Base-by-base conservation (phyloP, 2,113 vertebrate genomes). In the Cygnus buccinator region DNA sequence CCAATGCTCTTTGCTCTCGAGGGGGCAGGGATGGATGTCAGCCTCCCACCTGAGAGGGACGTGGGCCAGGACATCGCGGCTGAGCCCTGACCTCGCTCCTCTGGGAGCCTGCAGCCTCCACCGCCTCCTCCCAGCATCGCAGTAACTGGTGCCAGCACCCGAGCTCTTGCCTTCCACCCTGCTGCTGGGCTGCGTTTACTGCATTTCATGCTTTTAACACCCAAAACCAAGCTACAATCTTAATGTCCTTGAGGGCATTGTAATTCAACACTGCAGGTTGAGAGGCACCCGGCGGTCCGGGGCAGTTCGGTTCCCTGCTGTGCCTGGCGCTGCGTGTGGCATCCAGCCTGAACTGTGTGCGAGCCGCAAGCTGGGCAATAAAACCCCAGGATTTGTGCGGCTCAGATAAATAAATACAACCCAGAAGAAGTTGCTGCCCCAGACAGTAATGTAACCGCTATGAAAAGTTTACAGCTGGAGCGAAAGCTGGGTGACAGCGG, bases 321-420 rank as follows among this genome's bases (percentile, higher is more conserved):
- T 19, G 44, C 37, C 63, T 0, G 0, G 59, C 26, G 4, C 63
- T 23, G 29, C 2, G 1, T 9, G 4, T 2, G 9, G 48, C 21
- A 12, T 6, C 31, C 39, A 75, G 21, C 37, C 62, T 29, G 33
- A 72, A 9, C 48, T 20, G 33, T 1, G 18, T n/a, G 4, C 0
- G 22, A 84, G 33, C 25, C 37, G 18, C n/a, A 37, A 10, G 37
- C 12, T 52, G 61, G 66, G 43, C 13, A 68, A 74, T 11, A 83
- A 88, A 74, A 4, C 8, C 13, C 25, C 82, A 81, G 79, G 39
- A 70, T 86, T 86, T 67, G 63, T 31, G 68, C 9, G 17, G 44
- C 25, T 92, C 52, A 2, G 25, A 25, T 7, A 74, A 90, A 75
- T 22, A 93, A 78, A 72, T 5, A 15, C 39, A 84, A 15, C 8